phyloP scores from a whole-genome alignment of 2,888 invertebrate genomes.

The Campopleginae sp. region DNA sequence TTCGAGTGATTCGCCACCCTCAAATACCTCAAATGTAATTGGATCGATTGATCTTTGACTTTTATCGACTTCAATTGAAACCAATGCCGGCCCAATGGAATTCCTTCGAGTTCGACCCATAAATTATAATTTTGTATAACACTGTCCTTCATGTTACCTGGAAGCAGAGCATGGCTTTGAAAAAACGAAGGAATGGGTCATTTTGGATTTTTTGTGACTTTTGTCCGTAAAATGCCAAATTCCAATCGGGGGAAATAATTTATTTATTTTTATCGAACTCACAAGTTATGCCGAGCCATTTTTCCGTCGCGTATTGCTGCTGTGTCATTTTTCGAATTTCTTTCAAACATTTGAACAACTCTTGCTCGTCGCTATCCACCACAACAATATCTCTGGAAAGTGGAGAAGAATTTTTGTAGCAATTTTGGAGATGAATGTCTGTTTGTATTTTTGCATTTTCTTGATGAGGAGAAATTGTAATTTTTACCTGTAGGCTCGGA shows the following conservation, averaged over 20 bases:
- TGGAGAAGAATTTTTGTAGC: neutral
- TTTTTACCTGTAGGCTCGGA: constrained; percentile 73
- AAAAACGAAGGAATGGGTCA: too few relatives aligned
- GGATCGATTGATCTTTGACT: constrained; percentile 70
- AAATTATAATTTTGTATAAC: constrained; percentile 69
- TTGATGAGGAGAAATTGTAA: neutral
- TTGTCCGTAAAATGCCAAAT: too few relatives aligned
- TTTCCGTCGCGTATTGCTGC: constrained; percentile 63
- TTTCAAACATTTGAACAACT: constrained; percentile 69
- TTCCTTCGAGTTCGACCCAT: constrained; percentile 74
- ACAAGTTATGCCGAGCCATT: constrained; percentile 75
- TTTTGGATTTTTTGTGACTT: too few relatives aligned
- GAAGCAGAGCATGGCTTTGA: neutral
- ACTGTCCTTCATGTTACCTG: constrained; percentile 68
- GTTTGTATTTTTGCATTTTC: neutral
- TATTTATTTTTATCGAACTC: constrained; percentile 30
- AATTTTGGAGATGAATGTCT: too few relatives aligned
- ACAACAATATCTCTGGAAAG: constrained; percentile 74
- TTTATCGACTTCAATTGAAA: constrained; percentile 75
- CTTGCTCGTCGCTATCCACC: constrained; percentile 71
- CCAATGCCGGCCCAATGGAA: constrained; percentile 78
- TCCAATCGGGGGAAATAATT: too few relatives aligned
- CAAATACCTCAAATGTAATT: constrained; percentile 73
- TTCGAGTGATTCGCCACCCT: constrained; percentile 68
- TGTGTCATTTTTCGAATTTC: constrained; percentile 63